Evolutionary conservation across 2,797 vertebrate genomes (phyloP), one percentile per base, ranked within the genome.

Genomic region (Jordanella pulchra): DNA sequence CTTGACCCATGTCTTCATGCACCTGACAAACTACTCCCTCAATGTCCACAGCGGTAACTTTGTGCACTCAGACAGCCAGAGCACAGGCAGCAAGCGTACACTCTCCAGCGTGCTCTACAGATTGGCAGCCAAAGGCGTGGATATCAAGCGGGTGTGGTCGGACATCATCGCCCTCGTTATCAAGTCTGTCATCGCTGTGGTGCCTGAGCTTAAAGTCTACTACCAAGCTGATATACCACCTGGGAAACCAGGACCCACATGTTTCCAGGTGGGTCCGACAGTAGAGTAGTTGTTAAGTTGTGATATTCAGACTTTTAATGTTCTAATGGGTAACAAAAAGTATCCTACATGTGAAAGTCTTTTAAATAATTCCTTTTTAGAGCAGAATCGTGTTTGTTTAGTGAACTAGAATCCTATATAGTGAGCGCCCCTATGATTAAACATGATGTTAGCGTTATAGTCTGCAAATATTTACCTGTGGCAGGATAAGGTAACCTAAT

Each of bases 11-110:
- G 94, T 98, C 82, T 99, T 97, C 83, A 99, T 99, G 98, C 98
- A 99, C 91, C 90, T 99, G 75, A 99, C 97, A 65, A 99, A 99
- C 93, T 99, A 99, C 76, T 99, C 98, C 0, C 94, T 99, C 61
- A 99, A 99, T 70, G 90, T 99, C 84, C 98, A 99, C 67, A 99
- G 97, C 0, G 92, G 95, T 21, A 97, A 98, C 85, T 99, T 99
- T 11, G 86, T 99, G 81, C 98, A 99, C 89, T 99, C 98, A 0
- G 96, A 96, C 92, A 97, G 89, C 53, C 93, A 85, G 27, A 97
- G 87, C 94, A 98, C 97, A 0, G 98, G 98, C 86, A 99, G 98
- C 94, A 99, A 99, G 81, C 95, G 97, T 76, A 97, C 96, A 0
- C 97, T 99, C 17, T 97, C 97, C 82, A 99, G 98, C 75, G 94